Evolutionary conservation across 2,113 vertebrate genomes (phyloP).

Genomic region (Lampris megalopsis): DNA sequence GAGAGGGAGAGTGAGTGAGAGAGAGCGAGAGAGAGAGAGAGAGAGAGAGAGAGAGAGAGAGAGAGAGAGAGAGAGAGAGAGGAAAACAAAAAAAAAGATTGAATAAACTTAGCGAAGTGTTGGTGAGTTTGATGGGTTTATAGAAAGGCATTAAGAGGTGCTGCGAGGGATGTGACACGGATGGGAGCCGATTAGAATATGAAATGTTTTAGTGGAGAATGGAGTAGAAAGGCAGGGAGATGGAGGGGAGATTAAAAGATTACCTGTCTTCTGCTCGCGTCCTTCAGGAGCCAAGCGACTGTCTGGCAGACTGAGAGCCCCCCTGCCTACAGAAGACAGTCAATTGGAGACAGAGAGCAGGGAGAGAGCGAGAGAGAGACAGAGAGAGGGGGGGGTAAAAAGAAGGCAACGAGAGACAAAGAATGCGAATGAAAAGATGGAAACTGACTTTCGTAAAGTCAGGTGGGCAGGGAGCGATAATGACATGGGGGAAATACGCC

Average conservation of each 20-base stretch:
- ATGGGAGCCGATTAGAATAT: slow-evolving; percentile 75
- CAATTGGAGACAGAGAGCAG: slow-evolving; percentile 30
- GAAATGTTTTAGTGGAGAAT: slow-evolving; percentile 78
- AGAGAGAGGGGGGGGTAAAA: slow-evolving; percentile 28
- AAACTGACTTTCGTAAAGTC: slow-evolving; percentile 18
- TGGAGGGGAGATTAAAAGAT: slow-evolving; percentile 81
- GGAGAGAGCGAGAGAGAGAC: background rate
- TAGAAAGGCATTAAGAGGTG: slow-evolving; percentile 66
- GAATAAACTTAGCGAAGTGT: slow-evolving; percentile 79
- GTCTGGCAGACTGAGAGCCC: slow-evolving; percentile 56
- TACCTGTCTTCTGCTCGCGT: slow-evolving; percentile 72
- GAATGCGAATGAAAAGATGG: background rate
- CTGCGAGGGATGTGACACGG: slow-evolving; percentile 54
- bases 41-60: slow-evolving; percentile 32
- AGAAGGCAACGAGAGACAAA: slow-evolving; percentile 28
- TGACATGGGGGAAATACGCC: slow-evolving; percentile 21
- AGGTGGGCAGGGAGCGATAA: slow-evolving; percentile 26
- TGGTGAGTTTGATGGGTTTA: slow-evolving; percentile 72
- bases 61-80: slow-evolving; percentile 23
- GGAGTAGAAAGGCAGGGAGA: slow-evolving; percentile 67
- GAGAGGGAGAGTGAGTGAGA: background rate
- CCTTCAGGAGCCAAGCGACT: slow-evolving; percentile 70
- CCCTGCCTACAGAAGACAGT: slow-evolving; percentile 58
- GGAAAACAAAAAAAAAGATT: slow-evolving; percentile 51
- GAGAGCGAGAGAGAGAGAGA: slow-evolving; percentile 53